Base-by-base conservation (phyloP, 2,888 invertebrate genomes). In the Lycia hirtaria region DNA sequence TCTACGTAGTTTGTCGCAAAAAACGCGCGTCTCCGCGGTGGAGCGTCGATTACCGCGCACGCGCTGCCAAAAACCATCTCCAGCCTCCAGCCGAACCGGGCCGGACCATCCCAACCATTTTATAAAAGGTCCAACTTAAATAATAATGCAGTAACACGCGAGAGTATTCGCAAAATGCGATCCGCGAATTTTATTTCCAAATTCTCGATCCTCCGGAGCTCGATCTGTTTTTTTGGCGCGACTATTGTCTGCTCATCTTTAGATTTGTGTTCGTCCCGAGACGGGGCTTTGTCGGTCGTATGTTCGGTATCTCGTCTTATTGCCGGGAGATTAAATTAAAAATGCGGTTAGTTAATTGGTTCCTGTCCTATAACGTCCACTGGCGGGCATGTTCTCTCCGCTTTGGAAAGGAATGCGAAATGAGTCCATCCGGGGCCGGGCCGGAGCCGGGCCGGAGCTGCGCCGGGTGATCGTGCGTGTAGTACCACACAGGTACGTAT, bases 91-190 rank as follows among this genome's bases (percentile, higher is more conserved):
- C 80, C 37, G 37, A 10, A 14, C 1, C n/a, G n/a, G 73, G 78
- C 68, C 75, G 75, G 76, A 78, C 83, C 82, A 87, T 85, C 80
- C 81, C 69, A 83, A 78, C 83, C 84, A 87, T 88, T 87, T 88
- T 85, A 82, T 85, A 84, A 89, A 87, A 86, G 81, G 68, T 76
- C 79, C 78, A 83, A 75, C 83, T 85, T 87, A 89, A 90, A 91
- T 91, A 92, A 92, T 91, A 91, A 90, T 91, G 91, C 91, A 88
- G 87, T 88, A 91, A 92, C 92, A 92, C 91, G 92, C 92, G 89
- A 91, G 85, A 85, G 80, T 84, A 92, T 92, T 86, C 84, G 82
- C 87, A 83, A 89, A 89, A 91, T 91, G 90, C 91, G 87, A 91
- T 91, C 85, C 85, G 69, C 84, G 86, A 87, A 88, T 89, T 88